Evolutionary conservation across 2,797 vertebrate species (phyloP), one percentile per base, ranked within the genome.

Genomic region (Agapornis canus): DNA sequence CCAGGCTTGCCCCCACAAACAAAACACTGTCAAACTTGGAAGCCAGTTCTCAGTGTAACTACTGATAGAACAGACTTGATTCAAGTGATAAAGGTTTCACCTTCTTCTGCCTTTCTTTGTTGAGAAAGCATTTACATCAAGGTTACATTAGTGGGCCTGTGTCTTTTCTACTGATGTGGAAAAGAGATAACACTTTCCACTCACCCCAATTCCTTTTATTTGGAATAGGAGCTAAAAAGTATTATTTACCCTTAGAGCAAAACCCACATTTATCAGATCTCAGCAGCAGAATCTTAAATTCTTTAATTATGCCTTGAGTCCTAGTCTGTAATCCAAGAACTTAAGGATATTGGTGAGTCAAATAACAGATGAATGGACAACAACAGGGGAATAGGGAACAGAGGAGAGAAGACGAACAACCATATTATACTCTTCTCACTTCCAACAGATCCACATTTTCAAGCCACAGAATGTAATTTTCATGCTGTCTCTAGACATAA

Each of bases 401-500:
- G 37, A 86, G 47, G 2, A 66, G 54, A 77, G 76, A 76, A 85
- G 51, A 73, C 32, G 82, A 95, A 66, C n/a, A 82, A 17, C 45
- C 45, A 5, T 42, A 26, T 73, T 77, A 54, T 18, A 56, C 35
- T 92, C 60, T 45, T 82, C 42, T 71, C 52, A 29, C 56, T 94
- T 94, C 51, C 70, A 84, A 47, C 20, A 78, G 70, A 76, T n/a
- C 26, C 61, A n/a, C 35, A 63, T 92, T 87, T 94, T 72, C 72
- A 75, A 92, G 92, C 40, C 45, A 71, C 64, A 75, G 93, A 89
- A 69, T 39, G 39, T 59, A 91, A 94, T 96, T 91, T 94, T 85
- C 85, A 64, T 60, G 86, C 80, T 92, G 85, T 76, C 93, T 94
- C 85, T 65, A 86, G 78, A 71, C 86, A 90, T 90, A 95, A 95